Evolutionary conservation across 2,888 invertebrate species (phyloP).

Genomic region (Elgonia sp.): DNA sequence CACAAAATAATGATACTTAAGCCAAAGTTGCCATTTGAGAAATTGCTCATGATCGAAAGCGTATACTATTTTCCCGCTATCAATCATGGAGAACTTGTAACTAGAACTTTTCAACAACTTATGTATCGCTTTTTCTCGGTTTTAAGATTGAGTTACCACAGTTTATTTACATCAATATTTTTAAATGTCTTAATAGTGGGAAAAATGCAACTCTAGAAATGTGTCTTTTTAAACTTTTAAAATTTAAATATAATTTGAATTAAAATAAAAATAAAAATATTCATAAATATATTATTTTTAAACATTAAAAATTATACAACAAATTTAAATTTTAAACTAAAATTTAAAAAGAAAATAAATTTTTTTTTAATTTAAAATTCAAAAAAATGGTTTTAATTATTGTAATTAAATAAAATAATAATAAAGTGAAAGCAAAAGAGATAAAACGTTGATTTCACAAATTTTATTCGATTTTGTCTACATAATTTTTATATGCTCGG

Average conservation of each 20-base stretch:
- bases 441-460: constrained; percentile 48
- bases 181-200: not conserved
- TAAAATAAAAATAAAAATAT: too few species aligned
- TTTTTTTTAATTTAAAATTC: too few species aligned
- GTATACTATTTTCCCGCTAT: constrained; percentile 21
- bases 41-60: constrained; percentile 52
- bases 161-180: constrained; percentile 30
- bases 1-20: constrained; percentile 64
- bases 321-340: too few species aligned
- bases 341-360: too few species aligned
- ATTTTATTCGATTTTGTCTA: constrained; percentile 41
- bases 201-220: too few species aligned
- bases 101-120: constrained; percentile 55
- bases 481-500: constrained; percentile 41
- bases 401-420: constrained; percentile 12
- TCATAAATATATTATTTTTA: too few species aligned
- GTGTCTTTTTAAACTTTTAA: too few species aligned
- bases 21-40: constrained; percentile 59
- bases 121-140: constrained; percentile 4
- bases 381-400: too few species aligned
- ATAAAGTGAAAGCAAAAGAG: too few species aligned
- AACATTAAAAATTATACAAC: too few species aligned
- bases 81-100: constrained; percentile 44
- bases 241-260: too few species aligned
- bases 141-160: constrained; percentile 46